Conservation (phyloP, 2,888 invertebrate species). For the Leptothorax acervorum region DNA sequence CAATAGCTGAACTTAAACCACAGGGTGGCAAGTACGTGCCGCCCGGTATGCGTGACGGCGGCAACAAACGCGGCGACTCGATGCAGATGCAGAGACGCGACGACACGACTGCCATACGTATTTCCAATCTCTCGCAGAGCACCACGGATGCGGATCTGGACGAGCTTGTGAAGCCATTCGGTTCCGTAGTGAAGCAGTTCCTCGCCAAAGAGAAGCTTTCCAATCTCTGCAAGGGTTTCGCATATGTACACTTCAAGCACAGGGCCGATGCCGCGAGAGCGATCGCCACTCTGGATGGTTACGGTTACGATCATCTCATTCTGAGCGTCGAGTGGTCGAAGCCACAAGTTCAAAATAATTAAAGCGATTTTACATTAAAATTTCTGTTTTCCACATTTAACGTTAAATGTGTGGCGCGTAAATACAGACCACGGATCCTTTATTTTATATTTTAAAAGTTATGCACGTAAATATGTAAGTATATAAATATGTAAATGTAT, state of each 20-base stretch:
- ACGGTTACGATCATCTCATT: conserved; percentile 99
- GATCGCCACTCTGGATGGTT: conserved; percentile 95
- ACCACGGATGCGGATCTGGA: conserved; percentile 98
- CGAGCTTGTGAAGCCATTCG: conserved; percentile 97
- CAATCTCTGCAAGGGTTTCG: conserved; percentile 97
- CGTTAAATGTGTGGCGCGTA: neutral
- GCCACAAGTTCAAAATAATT: conserved; percentile 87
- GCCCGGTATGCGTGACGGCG: conserved; percentile 95
- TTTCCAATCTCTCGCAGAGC: conserved; percentile 98
- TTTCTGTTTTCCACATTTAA: conserved; percentile 3
- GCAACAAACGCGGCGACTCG: conserved; percentile 90
- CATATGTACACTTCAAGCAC: conserved; percentile 98
- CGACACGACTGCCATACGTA: conserved; percentile 96
- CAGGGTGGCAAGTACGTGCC: conserved; percentile 93
- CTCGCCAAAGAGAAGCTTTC: conserved; percentile 97
- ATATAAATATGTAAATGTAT: conserved; percentile 30
- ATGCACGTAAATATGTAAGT: neutral
- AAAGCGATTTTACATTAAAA: conserved; percentile 53
- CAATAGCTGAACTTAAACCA: conserved; percentile 81
- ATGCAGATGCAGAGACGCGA: conserved; percentile 90
- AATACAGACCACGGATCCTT: neutral
- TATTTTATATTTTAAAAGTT: conserved; percentile 20
- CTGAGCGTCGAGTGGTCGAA: conserved; percentile 99
- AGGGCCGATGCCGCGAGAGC: conserved; percentile 97
- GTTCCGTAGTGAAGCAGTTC: conserved; percentile 96